Base-by-base conservation (phyloP, 2,888 invertebrate species). In the Agriopis aurantiaria region DNA sequence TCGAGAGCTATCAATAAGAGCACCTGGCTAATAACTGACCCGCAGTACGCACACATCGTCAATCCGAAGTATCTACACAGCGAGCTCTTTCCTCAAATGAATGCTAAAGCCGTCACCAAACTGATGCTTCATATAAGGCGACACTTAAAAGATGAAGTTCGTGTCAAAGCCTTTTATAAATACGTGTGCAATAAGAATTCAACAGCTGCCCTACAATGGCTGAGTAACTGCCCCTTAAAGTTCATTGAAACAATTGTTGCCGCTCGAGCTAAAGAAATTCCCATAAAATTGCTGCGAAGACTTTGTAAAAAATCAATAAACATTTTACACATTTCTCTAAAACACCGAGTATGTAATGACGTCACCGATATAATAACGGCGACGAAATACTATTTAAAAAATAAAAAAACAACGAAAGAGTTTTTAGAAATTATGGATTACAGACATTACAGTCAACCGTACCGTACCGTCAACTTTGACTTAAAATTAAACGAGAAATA, bases 141-240 rank as follows among this genome's bases (percentile, higher is more conserved):
- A 3, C 77, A 87, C 63, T 77, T 92, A 12, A 87, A 83, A 75
- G 87, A 90, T 17, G 85, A 85, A 78, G 69, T 67, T 51, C 83
- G 92, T n/a, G 86, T 85, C 23, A 88, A 91, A 78, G 74, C 70
- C 0, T 92, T 92, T 73, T 91, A 84, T 71, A 74, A 82, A n/a
- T 85, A 85, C 63, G 76, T 83, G 8, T 80, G 83, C 73, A 73
- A 82, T 23, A 75, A 71, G 11, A 71, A 82, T 65, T 11, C 75
- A 4, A 66, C 80, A 3, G 71, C 65, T 0, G 82, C 88, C 33
- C 48, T 85, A 0, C 89, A 87, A 76, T 91, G 91, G 91, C 73
- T 91, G 41, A 82, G 83, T 43, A 70, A 85, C 72, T 91, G 91
- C 69, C 88, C 91, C 12, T 10, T 77, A 12, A n/a, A 75, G 33